phyloP scores from a whole-genome alignment of 1,140 invertebrate species.

The Apis mellifera region Amel_HAv3.1 CM009933.2:7034501-7035000 shows the following conservation, averaged over 20 bases:
- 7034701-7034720: slow-evolving; percentile 50
- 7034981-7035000: too few species aligned
- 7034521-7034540: slow-evolving; percentile 68
- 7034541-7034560: not conserved
- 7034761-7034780: slow-evolving; percentile 54
- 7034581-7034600: slow-evolving; percentile 8
- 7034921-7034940: too few species aligned
- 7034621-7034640: slow-evolving; percentile 7
- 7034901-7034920: too few species aligned
- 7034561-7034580: not conserved
- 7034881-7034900: too few species aligned
- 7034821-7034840: too few species aligned
- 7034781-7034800: slow-evolving; percentile 21
- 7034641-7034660: not conserved
- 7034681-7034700: slow-evolving; percentile 19
- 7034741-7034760: slow-evolving; percentile 53
- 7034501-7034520: slow-evolving; percentile 76
- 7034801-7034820: too few species aligned
- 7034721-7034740: slow-evolving; percentile 44
- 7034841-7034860: too few species aligned
- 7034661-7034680: slow-evolving; percentile 54
- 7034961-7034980: too few species aligned
- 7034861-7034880: too few species aligned
- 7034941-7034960: too few species aligned
- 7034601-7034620: not conserved